phyloP scores from a whole-genome alignment of 2,113 vertebrate genomes.

The Tor tambroides region DNA sequence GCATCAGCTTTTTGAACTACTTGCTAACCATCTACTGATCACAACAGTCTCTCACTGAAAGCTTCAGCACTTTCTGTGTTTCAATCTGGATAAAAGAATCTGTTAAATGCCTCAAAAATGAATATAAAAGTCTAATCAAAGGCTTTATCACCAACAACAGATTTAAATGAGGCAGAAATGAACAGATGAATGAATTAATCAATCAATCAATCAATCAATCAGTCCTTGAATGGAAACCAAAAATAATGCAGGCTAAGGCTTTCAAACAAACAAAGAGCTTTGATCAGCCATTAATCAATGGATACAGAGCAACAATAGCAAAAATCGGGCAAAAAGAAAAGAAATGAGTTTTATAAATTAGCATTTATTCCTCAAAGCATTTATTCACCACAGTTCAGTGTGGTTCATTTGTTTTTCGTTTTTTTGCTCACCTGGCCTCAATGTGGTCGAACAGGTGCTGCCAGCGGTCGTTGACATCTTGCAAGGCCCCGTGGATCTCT shows the following conservation, averaged over 20 bases:
- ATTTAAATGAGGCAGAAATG: neutral
- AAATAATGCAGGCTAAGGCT: neutral
- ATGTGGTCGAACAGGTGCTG: constrained; percentile 90
- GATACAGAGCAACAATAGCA: neutral
- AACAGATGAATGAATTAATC: neutral
- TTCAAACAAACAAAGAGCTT: neutral
- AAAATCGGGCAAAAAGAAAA: neutral
- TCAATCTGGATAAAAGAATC: neutral
- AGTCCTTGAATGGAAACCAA: neutral
- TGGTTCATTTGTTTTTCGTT: neutral
- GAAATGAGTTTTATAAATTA: neutral
- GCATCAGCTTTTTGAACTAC: neutral
- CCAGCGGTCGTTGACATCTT: constrained; percentile 89
- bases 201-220: no score
- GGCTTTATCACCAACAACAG: neutral
- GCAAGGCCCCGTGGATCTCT: constrained; percentile 85
- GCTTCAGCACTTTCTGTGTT: neutral
- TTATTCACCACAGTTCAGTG: neutral
- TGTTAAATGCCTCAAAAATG: neutral
- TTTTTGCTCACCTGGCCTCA: constrained; percentile 83
- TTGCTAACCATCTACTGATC: neutral
- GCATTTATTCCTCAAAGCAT: neutral
- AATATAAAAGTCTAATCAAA: neutral
- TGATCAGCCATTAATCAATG: neutral
- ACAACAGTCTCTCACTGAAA: neutral